Evolutionary conservation across 2,797 vertebrate genomes (phyloP).

Genomic region (Hylomyscus alleni): DNA sequence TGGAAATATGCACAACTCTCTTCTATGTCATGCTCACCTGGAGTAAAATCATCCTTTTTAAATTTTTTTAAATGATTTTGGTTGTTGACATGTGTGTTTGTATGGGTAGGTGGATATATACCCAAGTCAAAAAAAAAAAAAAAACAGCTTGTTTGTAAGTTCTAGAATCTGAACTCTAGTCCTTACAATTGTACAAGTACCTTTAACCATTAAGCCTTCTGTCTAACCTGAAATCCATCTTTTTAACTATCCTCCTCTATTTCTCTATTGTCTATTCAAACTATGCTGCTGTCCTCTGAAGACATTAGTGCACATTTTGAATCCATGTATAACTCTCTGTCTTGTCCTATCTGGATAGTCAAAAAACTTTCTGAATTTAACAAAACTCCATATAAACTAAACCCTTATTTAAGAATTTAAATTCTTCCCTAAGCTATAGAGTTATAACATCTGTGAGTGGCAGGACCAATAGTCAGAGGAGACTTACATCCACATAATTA

Average conservation of each 20-base stretch:
- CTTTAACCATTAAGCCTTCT: background rate
- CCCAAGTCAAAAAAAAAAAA: background rate
- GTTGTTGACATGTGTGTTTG: background rate
- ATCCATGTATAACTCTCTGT: background rate
- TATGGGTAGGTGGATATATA: background rate
- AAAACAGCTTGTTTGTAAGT: background rate
- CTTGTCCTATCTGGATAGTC: background rate
- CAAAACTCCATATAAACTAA: background rate
- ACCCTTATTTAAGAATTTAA: background rate
- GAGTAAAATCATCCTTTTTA: background rate
- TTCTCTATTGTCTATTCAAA: background rate
- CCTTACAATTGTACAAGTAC: background rate
- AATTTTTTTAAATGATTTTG: background rate
- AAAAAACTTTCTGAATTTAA: constrained; percentile 20
- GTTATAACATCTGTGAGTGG: background rate
- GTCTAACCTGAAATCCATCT: background rate
- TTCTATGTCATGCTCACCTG: background rate
- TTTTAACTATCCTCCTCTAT: background rate
- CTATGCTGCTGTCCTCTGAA: background rate
- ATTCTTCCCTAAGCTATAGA: background rate
- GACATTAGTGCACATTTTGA: background rate
- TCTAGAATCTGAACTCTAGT: background rate
- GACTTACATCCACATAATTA: background rate
- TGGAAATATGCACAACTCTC: background rate
- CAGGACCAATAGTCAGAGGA: background rate